These are phyloP conservation scores for Hippocampus guttulatus DNA, from an alignment of 2,113 vertebrate genomes.

Conservation along the genomic window DNA sequence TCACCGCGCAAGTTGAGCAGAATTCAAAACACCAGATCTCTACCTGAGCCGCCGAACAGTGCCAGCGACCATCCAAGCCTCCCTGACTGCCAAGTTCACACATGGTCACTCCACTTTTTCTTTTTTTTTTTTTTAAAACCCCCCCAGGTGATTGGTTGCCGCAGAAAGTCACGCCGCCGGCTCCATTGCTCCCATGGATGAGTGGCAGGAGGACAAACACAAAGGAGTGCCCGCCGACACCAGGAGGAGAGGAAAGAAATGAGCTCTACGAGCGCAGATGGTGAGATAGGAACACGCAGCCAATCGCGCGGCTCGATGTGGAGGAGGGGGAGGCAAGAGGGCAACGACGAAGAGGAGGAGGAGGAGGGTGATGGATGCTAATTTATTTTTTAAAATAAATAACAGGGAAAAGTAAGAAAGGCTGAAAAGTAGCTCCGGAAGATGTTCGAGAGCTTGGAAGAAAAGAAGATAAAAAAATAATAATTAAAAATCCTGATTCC, in stretches of 20 bases:
- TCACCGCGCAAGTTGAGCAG: not conserved
- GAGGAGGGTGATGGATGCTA: constrained; percentile 32
- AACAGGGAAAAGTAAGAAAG: constrained; percentile 33
- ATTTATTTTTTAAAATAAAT: constrained; percentile 34
- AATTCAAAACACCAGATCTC: constrained; percentile 51
- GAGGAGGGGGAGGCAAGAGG: constrained; percentile 28
- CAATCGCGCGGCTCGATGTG: constrained; percentile 84
- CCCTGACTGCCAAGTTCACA: constrained; percentile 89
- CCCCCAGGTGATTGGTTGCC: constrained; percentile 45
- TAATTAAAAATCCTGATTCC: constrained; percentile 32
- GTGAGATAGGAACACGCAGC: constrained; percentile 88
- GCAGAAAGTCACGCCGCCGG: constrained; percentile 37
- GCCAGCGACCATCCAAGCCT: constrained; percentile 98
- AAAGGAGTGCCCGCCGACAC: constrained; percentile 57
- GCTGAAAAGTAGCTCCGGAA: constrained; percentile 33
- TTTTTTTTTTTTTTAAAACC: constrained; percentile 19
- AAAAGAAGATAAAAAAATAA: constrained; percentile 1
- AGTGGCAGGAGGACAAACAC: constrained; percentile 25
- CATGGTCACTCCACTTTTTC: constrained; percentile 58
- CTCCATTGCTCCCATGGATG: constrained; percentile 36
- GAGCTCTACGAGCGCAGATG: constrained; percentile 87
- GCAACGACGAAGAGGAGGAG: not conserved
- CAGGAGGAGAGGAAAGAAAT: constrained; percentile 63
- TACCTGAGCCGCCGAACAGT: constrained; percentile 98
- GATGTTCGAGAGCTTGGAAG: constrained; percentile 18